A percentile compares a stretch with the other conserved stretches of the same genome.
Conservation (phyloP, 2,888 invertebrate genomes). For the Drosophila austrosaltans region DNA sequence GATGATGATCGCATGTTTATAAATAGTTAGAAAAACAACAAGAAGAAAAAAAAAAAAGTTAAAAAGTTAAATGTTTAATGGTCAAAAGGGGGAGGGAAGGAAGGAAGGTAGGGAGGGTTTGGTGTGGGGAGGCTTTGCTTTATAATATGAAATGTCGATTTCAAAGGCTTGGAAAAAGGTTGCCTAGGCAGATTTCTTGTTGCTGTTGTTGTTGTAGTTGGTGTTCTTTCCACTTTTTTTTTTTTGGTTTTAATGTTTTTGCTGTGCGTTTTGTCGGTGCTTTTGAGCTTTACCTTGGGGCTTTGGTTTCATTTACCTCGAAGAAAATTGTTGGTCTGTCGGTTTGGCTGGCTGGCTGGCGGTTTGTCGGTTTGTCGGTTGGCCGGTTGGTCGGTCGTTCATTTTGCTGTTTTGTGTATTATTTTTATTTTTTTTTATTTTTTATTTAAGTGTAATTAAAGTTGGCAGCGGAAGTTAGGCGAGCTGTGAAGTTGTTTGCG, state of each 20-base stretch:
- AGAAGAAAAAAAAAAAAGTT: constrained; percentile 23
- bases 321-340: constrained; percentile 65
- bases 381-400: constrained; percentile 1
- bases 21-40: constrained; percentile 58
- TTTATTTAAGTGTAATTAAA: constrained; percentile 70
- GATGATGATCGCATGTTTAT: constrained; percentile 75
- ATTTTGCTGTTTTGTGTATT: constrained; percentile 17
- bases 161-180: constrained; percentile 44
- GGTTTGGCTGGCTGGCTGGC: constrained; percentile 1
- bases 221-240: background rate
- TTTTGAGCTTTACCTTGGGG: constrained; percentile 69
- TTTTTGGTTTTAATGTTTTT: constrained; percentile 8
- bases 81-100: background rate
- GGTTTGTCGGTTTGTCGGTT: constrained; percentile 4
- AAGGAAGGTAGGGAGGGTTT: background rate
- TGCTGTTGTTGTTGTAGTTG: constrained; percentile 18
- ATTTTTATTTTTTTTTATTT: background rate
- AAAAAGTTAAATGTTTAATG: constrained; percentile 45
- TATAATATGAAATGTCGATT: constrained; percentile 69
- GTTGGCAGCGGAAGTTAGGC: constrained; percentile 74
- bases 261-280: constrained; percentile 45
- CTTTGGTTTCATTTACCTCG: constrained; percentile 69
- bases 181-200: constrained; percentile 48
- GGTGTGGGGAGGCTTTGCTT: constrained; percentile 15
- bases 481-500: constrained; percentile 73